Conservation (phyloP, 92 coral and sea anemone genomes). For the Zoanthus gigantus region DNA sequence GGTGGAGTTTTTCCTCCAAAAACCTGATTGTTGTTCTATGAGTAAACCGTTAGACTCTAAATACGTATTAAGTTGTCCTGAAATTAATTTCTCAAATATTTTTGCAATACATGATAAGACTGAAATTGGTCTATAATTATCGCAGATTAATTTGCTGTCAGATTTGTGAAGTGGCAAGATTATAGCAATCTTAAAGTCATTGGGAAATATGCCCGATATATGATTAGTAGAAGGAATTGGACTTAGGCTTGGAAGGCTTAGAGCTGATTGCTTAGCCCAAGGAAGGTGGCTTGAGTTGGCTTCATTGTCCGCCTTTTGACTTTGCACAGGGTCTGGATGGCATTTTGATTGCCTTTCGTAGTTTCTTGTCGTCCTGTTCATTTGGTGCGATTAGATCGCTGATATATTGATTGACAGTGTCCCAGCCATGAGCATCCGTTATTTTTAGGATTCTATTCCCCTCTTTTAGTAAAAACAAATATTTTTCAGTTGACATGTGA, state of each 20-base stretch:
- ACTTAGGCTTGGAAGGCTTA: background rate
- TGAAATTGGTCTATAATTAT: too few species aligned
- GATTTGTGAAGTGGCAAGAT: too few species aligned
- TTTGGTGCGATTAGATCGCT: background rate
- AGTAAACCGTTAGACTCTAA: too few species aligned
- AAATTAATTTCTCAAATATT: too few species aligned
- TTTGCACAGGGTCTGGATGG: background rate
- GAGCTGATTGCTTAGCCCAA: background rate
- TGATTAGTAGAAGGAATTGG: background rate
- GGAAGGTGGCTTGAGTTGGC: background rate
- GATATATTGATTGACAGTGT: constrained; percentile 9
- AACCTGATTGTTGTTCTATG: too few species aligned
- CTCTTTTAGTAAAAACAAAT: background rate
- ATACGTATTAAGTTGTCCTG: too few species aligned
- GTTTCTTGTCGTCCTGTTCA: constrained; percentile 7
- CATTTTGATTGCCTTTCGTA: background rate
- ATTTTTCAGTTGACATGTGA: background rate
- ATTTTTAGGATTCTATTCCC: background rate
- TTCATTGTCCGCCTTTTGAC: background rate
- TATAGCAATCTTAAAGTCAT: too few species aligned
- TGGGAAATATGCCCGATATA: too few species aligned
- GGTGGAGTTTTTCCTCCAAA: too few species aligned
- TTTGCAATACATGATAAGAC: too few species aligned
- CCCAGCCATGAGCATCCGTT: constrained; percentile 4
- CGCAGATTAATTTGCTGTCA: too few species aligned